These are phyloP conservation scores for Scotopteryx bipunctaria DNA, from an alignment of 2,888 invertebrate species.

Conservation along the genomic window DNA sequence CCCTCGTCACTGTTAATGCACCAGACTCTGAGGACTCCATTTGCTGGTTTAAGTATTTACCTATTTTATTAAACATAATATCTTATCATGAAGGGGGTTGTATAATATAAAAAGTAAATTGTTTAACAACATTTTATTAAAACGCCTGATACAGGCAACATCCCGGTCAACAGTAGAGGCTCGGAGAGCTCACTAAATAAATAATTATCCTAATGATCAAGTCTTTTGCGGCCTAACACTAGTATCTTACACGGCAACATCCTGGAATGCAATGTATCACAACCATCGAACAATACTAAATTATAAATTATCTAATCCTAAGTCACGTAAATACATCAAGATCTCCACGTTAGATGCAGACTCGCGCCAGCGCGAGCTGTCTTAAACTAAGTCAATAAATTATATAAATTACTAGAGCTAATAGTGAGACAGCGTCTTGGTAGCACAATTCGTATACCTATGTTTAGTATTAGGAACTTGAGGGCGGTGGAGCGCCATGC, in stretches of 20 bases:
- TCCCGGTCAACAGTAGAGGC: slow-evolving; percentile 20
- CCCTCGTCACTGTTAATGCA: too few relatives aligned
- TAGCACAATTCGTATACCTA: slow-evolving; percentile 1
- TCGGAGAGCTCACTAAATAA: slow-evolving; percentile 17
- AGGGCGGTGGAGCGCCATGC: slow-evolving; percentile 28
- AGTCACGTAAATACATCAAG: too few relatives aligned
- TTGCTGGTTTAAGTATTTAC: too few relatives aligned
- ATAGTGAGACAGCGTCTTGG: slow-evolving; percentile 14
- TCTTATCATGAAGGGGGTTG: too few relatives aligned
- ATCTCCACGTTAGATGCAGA: background rate
- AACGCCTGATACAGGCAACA: slow-evolving; percentile 35
- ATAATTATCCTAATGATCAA: slow-evolving; percentile 23
- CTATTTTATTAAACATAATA: too few relatives aligned
- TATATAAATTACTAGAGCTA: slow-evolving; percentile 27
- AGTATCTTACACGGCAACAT: slow-evolving; percentile 16
- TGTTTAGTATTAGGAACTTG: slow-evolving; percentile 28
- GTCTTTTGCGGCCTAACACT: slow-evolving; percentile 24
- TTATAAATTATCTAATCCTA: slow-evolving; percentile 5
- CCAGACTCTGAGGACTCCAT: too few relatives aligned
- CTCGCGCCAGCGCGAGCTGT: slow-evolving; percentile 26
- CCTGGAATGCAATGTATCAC: slow-evolving; percentile 25
- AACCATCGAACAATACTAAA: slow-evolving; percentile 14
- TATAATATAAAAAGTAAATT: slow-evolving; percentile 10
- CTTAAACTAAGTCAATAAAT: slow-evolving; percentile 16
- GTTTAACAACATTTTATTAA: slow-evolving; percentile 27